Percentiles rank a stretch among this genome's conserved stretches.
Evolutionary conservation across 2,888 invertebrate species (phyloP).

Genomic region (Dryocosmus kuriphilus): DNA sequence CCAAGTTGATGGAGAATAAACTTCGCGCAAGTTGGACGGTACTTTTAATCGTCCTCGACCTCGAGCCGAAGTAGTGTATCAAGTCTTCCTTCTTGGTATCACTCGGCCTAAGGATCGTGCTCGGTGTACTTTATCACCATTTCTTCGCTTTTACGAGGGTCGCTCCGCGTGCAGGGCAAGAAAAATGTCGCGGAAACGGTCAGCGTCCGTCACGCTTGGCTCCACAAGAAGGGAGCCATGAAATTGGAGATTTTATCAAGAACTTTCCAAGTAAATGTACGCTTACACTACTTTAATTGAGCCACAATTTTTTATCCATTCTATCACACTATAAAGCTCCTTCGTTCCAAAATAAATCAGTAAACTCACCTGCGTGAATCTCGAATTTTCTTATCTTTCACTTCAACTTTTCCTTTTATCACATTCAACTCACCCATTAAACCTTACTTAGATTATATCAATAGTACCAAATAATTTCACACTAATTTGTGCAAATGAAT

Average conservation of each 20-base stretch:
- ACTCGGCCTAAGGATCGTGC: conserved; percentile 42
- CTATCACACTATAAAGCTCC: too few species aligned
- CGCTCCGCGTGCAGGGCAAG: conserved; percentile 51
- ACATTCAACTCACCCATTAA: conserved; percentile 5
- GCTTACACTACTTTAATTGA: conserved; percentile 57
- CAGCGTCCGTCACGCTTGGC: conserved; percentile 54
- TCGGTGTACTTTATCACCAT: conserved; percentile 49
- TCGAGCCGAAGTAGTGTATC: conserved; percentile 5
- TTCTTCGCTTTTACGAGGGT: conserved; percentile 47
- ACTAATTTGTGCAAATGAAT: conserved; percentile 11
- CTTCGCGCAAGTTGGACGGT: neutral
- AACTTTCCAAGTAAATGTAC: conserved; percentile 46
- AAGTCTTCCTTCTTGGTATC: conserved; percentile 38
- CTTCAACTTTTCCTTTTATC: neutral
- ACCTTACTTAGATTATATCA: conserved; percentile 23
- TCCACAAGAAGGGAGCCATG: conserved; percentile 56
- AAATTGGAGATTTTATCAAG: conserved; percentile 59
- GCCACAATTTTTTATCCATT: neutral
- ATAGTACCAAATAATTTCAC: conserved; percentile 5
- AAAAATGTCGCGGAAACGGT: conserved; percentile 58
- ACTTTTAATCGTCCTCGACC: conserved; percentile 35
- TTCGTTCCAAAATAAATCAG: neutral
- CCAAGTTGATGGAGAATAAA: conserved; percentile 5
- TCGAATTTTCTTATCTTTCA: neutral
- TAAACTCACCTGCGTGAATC: neutral